Conservation (phyloP, 1,140 invertebrate genomes). For the Drosophila sproati region DNA sequence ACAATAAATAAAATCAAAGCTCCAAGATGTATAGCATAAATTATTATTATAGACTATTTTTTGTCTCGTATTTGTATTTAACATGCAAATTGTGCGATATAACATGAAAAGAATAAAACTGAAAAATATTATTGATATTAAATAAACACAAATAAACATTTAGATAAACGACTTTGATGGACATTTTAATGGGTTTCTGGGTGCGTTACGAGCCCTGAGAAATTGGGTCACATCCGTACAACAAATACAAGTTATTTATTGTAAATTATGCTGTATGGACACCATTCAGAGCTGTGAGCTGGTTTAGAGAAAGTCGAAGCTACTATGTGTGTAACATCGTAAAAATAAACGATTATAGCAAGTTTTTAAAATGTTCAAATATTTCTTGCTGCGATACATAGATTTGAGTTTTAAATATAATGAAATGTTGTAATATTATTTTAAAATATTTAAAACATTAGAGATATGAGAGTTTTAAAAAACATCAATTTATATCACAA, state of each 20-base stretch:
- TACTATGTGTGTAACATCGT: conserved; percentile 1
- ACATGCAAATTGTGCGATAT: conserved; percentile 63
- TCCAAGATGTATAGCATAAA: conserved; percentile 75
- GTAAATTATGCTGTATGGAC: background rate
- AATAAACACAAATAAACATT: conserved; percentile 77
- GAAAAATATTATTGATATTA: conserved; percentile 74
- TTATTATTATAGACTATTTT: conserved; percentile 63
- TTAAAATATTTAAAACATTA: too few species aligned
- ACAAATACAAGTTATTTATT: conserved; percentile 32
- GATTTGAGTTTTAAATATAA: too few species aligned
- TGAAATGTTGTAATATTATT: too few species aligned
- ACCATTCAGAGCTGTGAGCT: background rate
- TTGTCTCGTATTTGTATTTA: conserved; percentile 28
- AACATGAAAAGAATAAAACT: conserved; percentile 33
- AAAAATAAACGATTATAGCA: conserved; percentile 14
- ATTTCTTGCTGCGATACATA: too few species aligned
- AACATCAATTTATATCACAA: too few species aligned
- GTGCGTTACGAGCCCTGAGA: conserved; percentile 24
- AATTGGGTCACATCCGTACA: conserved; percentile 55
- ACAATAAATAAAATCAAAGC: conserved; percentile 49
- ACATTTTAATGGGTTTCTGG: conserved; percentile 40
- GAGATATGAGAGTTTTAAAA: too few species aligned
- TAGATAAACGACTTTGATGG: conserved; percentile 61
- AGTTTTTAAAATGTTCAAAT: background rate
- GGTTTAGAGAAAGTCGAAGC: conserved; percentile 11